Percentiles rank a stretch among this genome's conserved stretches.
Evolutionary conservation across 1,140 invertebrate species (phyloP).

Genomic region (Kradibia gibbosae): DNA sequence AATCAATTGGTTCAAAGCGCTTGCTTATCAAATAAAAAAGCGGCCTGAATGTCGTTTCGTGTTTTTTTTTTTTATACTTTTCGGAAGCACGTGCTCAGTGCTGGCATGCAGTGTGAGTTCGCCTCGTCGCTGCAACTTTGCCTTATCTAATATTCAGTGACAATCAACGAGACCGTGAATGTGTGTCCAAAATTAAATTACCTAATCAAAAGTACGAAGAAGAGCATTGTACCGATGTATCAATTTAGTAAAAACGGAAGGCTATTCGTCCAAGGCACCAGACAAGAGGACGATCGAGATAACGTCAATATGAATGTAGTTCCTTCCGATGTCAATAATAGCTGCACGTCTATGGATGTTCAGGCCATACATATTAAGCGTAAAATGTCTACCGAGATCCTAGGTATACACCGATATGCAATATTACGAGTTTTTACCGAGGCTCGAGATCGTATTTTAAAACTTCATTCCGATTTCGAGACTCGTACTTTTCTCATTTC

Average conservation of each 20-base stretch:
- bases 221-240: constrained; percentile 75
- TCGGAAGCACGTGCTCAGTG: not conserved
- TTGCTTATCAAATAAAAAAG: not conserved
- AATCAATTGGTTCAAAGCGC: not conserved
- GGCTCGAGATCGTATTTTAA: no score
- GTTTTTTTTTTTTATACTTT: not conserved
- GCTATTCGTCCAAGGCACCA: constrained; percentile 85
- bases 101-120: not conserved
- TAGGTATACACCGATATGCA: constrained; percentile 71
- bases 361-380: constrained; percentile 87
- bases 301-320: constrained; percentile 65
- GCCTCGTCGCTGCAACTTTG: not conserved
- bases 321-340: constrained; percentile 27
- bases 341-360: constrained; percentile 72
- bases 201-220: not conserved
- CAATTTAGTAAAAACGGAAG: constrained; percentile 81
- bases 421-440: no score
- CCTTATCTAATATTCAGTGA: no score
- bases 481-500: no score
- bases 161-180: not conserved
- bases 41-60: no score
- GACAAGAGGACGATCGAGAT: constrained; percentile 77
- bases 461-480: no score
- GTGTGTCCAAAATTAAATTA: not conserved
- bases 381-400: constrained; percentile 85